Evolutionary conservation across 2,113 vertebrate species (phyloP), one percentile per base, ranked within the genome.

Genomic region (Antennarius striatus): DNA sequence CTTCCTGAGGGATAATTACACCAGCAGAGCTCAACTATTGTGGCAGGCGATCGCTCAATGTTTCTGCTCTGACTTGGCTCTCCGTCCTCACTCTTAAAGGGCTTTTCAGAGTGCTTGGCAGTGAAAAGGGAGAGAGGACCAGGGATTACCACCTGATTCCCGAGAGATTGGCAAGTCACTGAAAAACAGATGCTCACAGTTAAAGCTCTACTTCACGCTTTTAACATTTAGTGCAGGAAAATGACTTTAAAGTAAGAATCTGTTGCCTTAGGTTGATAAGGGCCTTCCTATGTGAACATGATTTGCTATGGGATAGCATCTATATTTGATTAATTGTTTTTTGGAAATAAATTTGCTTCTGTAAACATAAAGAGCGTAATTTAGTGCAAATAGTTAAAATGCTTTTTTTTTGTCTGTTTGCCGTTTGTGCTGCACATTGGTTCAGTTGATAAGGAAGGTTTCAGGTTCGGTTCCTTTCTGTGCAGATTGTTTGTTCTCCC

Each of bases 1-100:
- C 61, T 29, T 75, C 71, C 52, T 56, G 67, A 66, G 73, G 58
- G 77, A 22, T 80, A 77, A 88, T 86, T 79, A 86, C 68, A 75
- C 32, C 47, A 30, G 3, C 68, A 30, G 49, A 53, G 62, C 55
- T 86, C 73, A 64, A 17, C 76, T 64, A 65, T 62, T 71, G 60
- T 78, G 64, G 56, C 60, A 64, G 74, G 68, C 45, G n/a, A 17
- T 17, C 54, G 32, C 40, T 63, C 53, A 9, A 32, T 3, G 51
- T 57, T 40, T 81, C 62, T 56, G 0, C 29, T 75, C 45, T 60
- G 71, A 52, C 59, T 53, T 48, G 29, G 53, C 61, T 56, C 65
- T 68, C 71, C 13, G 30, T 71, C 15, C 42, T 43, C 42, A 43
- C 42, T 36, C 42, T 9, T 57, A 29, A 53, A 32, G 48, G 14